Evolutionary conservation across 2,888 invertebrate species (phyloP), one percentile per base, ranked within the genome.

Genomic region (Cylindroiulus punctatus): DNA sequence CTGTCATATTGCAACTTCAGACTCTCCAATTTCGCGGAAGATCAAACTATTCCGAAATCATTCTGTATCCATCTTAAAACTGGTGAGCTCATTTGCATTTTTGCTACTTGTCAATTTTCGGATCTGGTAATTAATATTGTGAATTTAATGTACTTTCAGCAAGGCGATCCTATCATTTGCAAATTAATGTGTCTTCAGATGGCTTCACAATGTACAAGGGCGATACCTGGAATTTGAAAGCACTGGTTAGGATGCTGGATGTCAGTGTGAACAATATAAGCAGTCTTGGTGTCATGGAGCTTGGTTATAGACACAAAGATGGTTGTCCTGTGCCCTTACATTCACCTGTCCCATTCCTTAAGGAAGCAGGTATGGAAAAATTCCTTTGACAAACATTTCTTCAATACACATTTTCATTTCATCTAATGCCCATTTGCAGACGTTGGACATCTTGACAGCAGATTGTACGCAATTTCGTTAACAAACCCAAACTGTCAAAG

Each of bases 401-500:
- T 2, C 14, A 76, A 10, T 12, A 65, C 22, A 10, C 3, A n/a
- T n/a, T n/a, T 52, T 36, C 36, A 44, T 14, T 44, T 0, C 19
- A n/a, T 19, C 1, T 7, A 52, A n/a, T 19, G 1, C 5, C 1
- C 52, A n/a, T 52, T 36, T 47, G 0, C 22, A 84, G 84, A 40
- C 1, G 12, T 19, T 26, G 42, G 84, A 2, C 10, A 22, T 42
- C 26, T n/a, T 3, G 40, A 40, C 12, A 2, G 40, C 44, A 42
- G n/a, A 36, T 30, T 40, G 19, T 84, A 26, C 17, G 47, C 42
- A 40, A 22, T 84, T 12, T 47, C 84, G 2, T 84, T 89, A 36
- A 84, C 86, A 7, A 88, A 88, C 22, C 87, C 87, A 22, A 57
- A 81, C 10, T 89, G 94, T 32, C 91, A 92, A 32, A 93, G 93